Conservation (phyloP, 2,797 vertebrate species). For the Neoniphon sammara region DNA sequence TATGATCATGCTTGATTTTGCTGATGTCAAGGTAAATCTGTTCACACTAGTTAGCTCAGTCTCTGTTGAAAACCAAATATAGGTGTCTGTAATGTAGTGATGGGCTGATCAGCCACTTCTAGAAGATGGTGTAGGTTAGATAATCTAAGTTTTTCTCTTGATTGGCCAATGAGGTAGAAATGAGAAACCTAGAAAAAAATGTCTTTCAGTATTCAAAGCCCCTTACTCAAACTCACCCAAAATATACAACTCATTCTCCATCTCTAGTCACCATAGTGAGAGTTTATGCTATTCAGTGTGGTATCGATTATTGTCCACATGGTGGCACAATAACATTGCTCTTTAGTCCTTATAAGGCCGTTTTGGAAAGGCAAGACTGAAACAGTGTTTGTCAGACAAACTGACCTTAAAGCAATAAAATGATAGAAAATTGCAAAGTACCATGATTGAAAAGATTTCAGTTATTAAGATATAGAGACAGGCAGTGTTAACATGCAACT, state of each 20-base stretch:
- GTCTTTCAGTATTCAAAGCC: too few relatives aligned
- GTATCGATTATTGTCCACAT: slow-evolving; percentile 67
- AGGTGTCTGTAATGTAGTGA: neutral
- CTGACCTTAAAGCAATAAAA: neutral
- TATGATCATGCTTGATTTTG: too few relatives aligned
- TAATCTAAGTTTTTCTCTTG: neutral
- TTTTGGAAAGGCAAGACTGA: neutral
- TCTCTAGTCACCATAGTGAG: too few relatives aligned
- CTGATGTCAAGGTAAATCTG: neutral
- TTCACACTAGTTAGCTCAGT: neutral
- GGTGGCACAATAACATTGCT: slow-evolving; percentile 69
- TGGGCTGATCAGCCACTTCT: neutral
- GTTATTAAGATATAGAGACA: neutral
- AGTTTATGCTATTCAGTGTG: slow-evolving; percentile 1
- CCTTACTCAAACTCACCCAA: too few relatives aligned
- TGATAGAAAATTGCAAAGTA: slow-evolving; percentile 6
- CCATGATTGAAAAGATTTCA: slow-evolving; percentile 4
- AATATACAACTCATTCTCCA: neutral
- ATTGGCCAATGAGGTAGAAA: neutral
- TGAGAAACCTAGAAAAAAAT: too few relatives aligned
- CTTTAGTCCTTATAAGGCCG: neutral
- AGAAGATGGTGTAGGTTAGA: too few relatives aligned
- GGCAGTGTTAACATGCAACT: neutral
- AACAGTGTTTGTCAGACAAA: neutral
- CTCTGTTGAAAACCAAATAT: neutral